Percentiles rank a stretch among this genome's conserved stretches.
Conservation (phyloP, 2,888 invertebrate species). For the Scaptomyza flava region DNA sequence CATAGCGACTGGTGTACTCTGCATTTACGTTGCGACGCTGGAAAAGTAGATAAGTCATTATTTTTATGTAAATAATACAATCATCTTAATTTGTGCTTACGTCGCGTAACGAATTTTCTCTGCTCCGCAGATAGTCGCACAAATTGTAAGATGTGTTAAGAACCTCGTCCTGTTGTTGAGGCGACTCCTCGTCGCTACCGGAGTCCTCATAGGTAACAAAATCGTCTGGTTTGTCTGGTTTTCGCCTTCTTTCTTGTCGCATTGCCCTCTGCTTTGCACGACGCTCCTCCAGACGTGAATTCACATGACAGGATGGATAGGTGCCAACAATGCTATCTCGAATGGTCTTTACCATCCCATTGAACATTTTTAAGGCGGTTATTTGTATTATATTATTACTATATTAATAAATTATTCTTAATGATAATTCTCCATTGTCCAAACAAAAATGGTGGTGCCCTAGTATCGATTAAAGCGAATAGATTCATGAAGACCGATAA, state of each 20-base stretch:
- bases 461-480: conserved; percentile 20
- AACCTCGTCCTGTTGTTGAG: conserved; percentile 89
- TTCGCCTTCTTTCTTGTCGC: conserved; percentile 89
- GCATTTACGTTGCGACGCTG: conserved; percentile 88
- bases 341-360: conserved; percentile 83
- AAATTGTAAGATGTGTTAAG: conserved; percentile 93
- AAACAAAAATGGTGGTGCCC: conserved; percentile 38
- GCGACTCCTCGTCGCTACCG: conserved; percentile 93
- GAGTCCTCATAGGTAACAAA: conserved; percentile 95
- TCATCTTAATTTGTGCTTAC: conserved; percentile 77
- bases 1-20: conserved; percentile 94
- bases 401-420: conserved; percentile 28
- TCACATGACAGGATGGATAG: conserved; percentile 91
- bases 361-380: conserved; percentile 69
- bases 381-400: conserved; percentile 14
- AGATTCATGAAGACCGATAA: conserved; percentile 1
- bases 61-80: background rate
- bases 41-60: conserved; percentile 68
- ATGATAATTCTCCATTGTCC: conserved; percentile 42
- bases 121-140: conserved; percentile 92
- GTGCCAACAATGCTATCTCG: conserved; percentile 87
- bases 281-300: conserved; percentile 90
- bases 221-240: conserved; percentile 95
- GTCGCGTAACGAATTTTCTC: conserved; percentile 90
- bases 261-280: conserved; percentile 86